These are phyloP conservation scores for Plodia interpunctella DNA, from an alignment of 1,140 invertebrate genomes.

Conservation along the genomic window DNA sequence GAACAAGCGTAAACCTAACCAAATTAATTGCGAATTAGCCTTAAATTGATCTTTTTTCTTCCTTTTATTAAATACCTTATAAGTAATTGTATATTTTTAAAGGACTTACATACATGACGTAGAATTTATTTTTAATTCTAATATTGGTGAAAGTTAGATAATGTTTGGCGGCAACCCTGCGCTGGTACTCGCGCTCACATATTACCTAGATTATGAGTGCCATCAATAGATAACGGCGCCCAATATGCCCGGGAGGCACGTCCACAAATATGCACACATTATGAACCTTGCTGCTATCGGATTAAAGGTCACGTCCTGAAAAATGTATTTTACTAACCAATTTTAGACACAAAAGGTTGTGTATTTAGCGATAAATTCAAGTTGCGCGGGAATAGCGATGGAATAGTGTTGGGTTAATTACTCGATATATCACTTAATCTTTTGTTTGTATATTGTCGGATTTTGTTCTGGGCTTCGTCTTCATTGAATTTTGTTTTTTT, in stretches of 20 bases:
- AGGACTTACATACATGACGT: too few relatives aligned
- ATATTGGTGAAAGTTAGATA: too few relatives aligned
- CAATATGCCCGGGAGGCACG: neutral
- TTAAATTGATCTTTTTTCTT: too few relatives aligned
- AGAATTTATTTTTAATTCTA: too few relatives aligned
- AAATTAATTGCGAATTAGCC: too few relatives aligned
- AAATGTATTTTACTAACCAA: neutral
- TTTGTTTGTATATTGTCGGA: too few relatives aligned
- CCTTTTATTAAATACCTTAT: too few relatives aligned
- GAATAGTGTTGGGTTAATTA: neutral
- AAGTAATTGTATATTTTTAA: too few relatives aligned
- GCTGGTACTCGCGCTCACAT: neutral
- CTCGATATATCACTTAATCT: neutral
- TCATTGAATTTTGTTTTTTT: too few relatives aligned
- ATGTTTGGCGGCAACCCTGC: neutral
- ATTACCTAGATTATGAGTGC: slow-evolving; percentile 3
- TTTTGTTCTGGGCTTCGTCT: too few relatives aligned
- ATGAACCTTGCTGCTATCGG: neutral
- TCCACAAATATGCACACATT: neutral
- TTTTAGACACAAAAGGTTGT: neutral
- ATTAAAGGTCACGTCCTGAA: neutral
- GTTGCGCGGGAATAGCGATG: neutral
- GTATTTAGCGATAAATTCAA: slow-evolving; percentile 3
- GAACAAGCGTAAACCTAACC: too few relatives aligned
- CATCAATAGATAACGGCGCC: neutral